Base-by-base conservation (phyloP, 1,140 invertebrate species). In the Aphelinus atriplicis region DNA sequence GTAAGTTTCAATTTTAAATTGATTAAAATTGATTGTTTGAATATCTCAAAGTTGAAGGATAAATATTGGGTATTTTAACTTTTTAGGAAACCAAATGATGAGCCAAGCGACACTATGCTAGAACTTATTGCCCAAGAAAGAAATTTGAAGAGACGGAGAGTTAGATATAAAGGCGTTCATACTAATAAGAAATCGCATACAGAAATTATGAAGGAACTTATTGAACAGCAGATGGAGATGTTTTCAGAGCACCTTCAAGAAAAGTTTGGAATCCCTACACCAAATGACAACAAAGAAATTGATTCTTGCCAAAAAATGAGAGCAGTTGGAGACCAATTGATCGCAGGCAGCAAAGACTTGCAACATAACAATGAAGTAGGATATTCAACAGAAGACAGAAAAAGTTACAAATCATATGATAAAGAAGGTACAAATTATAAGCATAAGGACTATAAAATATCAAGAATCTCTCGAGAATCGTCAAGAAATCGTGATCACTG, bases 181-280 rank as follows among this genome's bases (percentile, higher is more conserved):
- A 91, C 90, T 51, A 92, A 91, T 80, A 89, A 90, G 66, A 90
- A 90, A 78, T 92, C 90, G 71, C 90, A 92, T 47, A 90, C 87
- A 0, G 90, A 93, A 84, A 88, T 92, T 45, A 81, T 92, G 9
- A 86, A 91, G 7, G 91, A 92, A 81, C 88, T 93, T 5, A 92
- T 93, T 68, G 85, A 88, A 69, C 89, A 90, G 50, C 92, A 93
- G 81, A 91, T 91, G 87, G 86, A 88, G 50, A 75, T 86, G 63
- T 86, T 83, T 45, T 46, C 42, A 3, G 85, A 88, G 68, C 81
- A 85, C 67, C 58, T 86, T 43, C 58, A 64, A 0, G 81, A 82
- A 68, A 69, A 81, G 61, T 53, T 45, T 67, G 71, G 62, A 43
- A 53, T 58, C 42, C 42, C 53, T 45, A 53, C 6, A 10, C 45